Conservation (phyloP, 2,113 vertebrate species). For the Murina feae region DNA sequence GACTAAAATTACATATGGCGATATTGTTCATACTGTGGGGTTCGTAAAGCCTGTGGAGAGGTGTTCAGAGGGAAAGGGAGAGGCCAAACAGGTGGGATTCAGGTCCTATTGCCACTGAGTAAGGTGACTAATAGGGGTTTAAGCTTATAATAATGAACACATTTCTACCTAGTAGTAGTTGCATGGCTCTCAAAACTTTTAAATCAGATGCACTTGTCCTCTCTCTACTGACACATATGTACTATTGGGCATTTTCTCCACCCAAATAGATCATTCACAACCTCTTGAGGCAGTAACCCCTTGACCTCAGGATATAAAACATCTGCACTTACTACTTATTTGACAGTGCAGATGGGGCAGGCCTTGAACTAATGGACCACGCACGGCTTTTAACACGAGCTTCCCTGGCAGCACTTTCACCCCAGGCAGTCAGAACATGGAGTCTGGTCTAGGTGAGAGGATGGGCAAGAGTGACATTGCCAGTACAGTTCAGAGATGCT, state of each 20-base stretch:
- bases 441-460: constrained; percentile 1
- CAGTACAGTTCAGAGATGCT: constrained; percentile 12
- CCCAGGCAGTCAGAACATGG: background rate
- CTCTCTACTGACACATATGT: background rate
- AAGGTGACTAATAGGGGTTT: background rate
- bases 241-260: background rate
- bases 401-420: background rate
- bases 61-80: background rate
- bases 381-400: background rate
- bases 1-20: background rate
- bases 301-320: constrained; percentile 2
- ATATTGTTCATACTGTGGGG: background rate
- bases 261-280: background rate
- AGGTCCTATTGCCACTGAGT: background rate
- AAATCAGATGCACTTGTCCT: background rate
- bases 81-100: background rate
- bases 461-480: background rate
- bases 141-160: background rate
- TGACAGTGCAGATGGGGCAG: background rate
- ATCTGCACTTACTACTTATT: background rate
- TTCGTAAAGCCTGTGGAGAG: background rate
- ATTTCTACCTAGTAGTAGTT: background rate
- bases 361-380: background rate
- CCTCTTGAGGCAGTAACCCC: background rate
- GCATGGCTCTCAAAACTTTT: constrained; percentile 3